Base-by-base conservation (phyloP, 2,797 vertebrate genomes). In the Dendrocincla fuliginosa region DNA sequence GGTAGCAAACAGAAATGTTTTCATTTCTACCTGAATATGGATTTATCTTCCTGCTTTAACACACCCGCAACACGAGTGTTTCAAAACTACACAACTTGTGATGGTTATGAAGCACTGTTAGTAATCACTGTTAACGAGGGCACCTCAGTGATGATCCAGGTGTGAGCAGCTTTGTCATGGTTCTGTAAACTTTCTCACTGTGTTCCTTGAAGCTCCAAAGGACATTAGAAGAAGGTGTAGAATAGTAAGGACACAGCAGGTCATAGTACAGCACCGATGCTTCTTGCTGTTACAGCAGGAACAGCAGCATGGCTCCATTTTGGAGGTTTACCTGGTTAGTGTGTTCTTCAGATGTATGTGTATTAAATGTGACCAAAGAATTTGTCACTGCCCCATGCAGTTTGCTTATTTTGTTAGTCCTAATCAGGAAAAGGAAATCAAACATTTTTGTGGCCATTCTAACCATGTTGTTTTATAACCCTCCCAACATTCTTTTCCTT, bases 401-500 rank as follows among this genome's bases (percentile, higher is more conserved):
- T 86, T 75, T 79, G 49, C 50, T 93, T 80, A 55, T 59, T 81
- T 90, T 78, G 16, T 49, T 94, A 84, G 57, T 84, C n/a, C 60
- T 67, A 0, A 50, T 24, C 15, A 85, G 53, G 35, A 90, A 82
- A 50, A 39, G 13, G 49, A 93, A 93, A 53, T 68, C 19, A 80
- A 79, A 83, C 28, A 15, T 83, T 78, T 78, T 53, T 67, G 37
- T 87, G 60, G 64, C 22, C 35, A 32, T 80, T 90, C 90, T 42
- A 85, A 49, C 18, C 22, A 30, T 10, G 16, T n/a, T 90, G 55
- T 82, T 93, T 76, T 85, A 42, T 55, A 75, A 69, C 20, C 37
- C 12, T 75, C 49, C 53, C 42, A 70, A 41, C 11, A 28, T 76
- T 70, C 35, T 83, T 87, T 76, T 67, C 39, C 50, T 85, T 91